Evolutionary conservation across 2,888 invertebrate species (phyloP).

Genomic region (Carabus problematicus): DNA sequence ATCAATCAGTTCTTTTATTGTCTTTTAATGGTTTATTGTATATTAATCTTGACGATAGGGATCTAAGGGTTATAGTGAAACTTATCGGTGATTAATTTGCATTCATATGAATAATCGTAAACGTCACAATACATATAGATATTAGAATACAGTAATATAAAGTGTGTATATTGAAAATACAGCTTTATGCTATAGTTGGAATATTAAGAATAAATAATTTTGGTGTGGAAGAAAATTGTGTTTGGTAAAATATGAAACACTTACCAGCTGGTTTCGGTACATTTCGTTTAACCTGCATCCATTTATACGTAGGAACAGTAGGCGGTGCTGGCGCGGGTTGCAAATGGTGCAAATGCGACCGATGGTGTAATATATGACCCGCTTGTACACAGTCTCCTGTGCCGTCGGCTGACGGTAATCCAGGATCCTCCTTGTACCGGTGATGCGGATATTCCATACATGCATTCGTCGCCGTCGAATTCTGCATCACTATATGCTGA

Average conservation of each 20-base stretch:
- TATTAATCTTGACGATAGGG: too few species aligned
- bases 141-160: too few species aligned
- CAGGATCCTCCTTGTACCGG: constrained; percentile 68
- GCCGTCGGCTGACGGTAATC: constrained; percentile 40
- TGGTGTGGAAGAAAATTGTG: too few species aligned
- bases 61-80: too few species aligned
- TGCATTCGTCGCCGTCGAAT: constrained; percentile 59
- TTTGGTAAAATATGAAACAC: constrained; percentile 50
- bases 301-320: constrained; percentile 91
- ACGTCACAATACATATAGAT: too few species aligned
- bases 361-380: constrained; percentile 53
- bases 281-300: constrained; percentile 99
- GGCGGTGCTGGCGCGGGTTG: constrained; percentile 59
- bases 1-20: too few species aligned
- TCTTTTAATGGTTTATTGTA: too few species aligned
- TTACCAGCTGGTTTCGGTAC: constrained; percentile 92
- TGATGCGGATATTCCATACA: constrained; percentile 68
- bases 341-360: constrained; percentile 54
- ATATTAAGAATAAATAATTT: too few species aligned
- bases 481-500: constrained; percentile 52
- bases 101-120: too few species aligned
- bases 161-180: too few species aligned
- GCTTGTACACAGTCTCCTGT: constrained; percentile 43
- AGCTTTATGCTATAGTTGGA: too few species aligned
- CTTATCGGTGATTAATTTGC: too few species aligned